These are phyloP conservation scores for Elachura formosa DNA, from an alignment of 2,113 vertebrate species.

Conservation along the genomic window DNA sequence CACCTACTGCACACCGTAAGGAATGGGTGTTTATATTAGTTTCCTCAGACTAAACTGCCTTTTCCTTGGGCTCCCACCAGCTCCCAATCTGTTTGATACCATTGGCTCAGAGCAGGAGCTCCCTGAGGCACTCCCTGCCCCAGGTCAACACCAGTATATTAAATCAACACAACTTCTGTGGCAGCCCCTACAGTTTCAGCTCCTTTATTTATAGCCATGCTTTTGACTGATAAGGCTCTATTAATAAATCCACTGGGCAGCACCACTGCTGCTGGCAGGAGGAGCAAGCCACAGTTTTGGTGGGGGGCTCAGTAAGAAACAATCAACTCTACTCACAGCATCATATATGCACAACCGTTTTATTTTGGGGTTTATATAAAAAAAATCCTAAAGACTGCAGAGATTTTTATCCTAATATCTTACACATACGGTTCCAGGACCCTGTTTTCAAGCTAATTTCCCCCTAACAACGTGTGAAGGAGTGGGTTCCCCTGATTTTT, in stretches of 20 bases:
- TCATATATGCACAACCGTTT: slow-evolving; percentile 60
- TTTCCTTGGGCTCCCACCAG: neutral
- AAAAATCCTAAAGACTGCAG: slow-evolving; percentile 45
- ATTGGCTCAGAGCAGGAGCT: neutral
- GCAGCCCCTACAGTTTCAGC: neutral
- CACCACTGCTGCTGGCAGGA: neutral
- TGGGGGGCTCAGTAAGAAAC: neutral
- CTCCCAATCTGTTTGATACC: neutral
- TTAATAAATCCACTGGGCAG: neutral
- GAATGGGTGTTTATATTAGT: neutral
- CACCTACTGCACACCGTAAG: neutral
- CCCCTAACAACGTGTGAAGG: neutral
- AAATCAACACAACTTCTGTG: neutral
- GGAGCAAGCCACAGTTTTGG: neutral
- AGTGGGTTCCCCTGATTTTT: neutral
- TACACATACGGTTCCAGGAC: slow-evolving; percentile 12
- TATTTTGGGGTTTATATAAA: slow-evolving; percentile 66
- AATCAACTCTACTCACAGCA: neutral
- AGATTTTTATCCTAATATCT: slow-evolving; percentile 6
- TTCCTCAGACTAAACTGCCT: neutral
- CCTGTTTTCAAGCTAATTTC: slow-evolving; percentile 39
- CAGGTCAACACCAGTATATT: neutral
- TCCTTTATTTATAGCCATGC: neutral
- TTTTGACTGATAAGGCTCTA: neutral
- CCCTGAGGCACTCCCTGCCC: neutral